Base-by-base conservation (phyloP, 2,888 invertebrate genomes). In the Furcula furcula region DNA sequence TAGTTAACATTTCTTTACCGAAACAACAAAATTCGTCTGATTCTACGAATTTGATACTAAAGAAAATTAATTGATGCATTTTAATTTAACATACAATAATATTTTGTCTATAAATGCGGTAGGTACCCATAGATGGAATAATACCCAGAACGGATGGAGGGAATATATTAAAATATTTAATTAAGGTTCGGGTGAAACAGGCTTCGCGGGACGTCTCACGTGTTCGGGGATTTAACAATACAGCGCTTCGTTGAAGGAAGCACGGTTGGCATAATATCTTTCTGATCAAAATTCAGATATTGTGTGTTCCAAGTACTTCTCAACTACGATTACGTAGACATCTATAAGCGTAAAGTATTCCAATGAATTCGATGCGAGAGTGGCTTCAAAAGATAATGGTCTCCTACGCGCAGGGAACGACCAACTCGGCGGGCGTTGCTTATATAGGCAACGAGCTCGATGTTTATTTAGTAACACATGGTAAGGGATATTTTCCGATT, bases 101-200 rank as follows among this genome's bases (percentile, higher is more conserved):
- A n/a, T n/a, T n/a, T n/a, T n/a, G n/a, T n/a, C n/a, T n/a, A 58
- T 58, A 53, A 52, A 45, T 27, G 26, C 34, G 35, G 31, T 53
- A 49, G 35, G 31, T 53, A 49, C 23, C 46, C 63, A 65, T 55
- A 47, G 35, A 52, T 50, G 46, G 61, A 60, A 59, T 65, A 57
- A 66, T 72, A 62, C n/a, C 13, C 26, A 14, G 58, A 73, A 65
- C 55, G 68, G 65, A 73, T 73, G 71, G 59, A 64, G 66, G 50
- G 75, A 78, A 80, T 81, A 80, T 71, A 82, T 83, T 82, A 79
- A 80, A 79, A 83, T 81, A 81, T 69, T 74, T 81, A 84, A 85
- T 84, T 83, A 80, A 68, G 66, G 65, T 69, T 68, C 64, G 49
- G 55, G 63, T 48, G 65, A 71, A 75, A 68, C 69, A 57, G 60